phyloP scores from a whole-genome alignment of 2,888 invertebrate genomes.

The Andrena hattorfiana region DNA sequence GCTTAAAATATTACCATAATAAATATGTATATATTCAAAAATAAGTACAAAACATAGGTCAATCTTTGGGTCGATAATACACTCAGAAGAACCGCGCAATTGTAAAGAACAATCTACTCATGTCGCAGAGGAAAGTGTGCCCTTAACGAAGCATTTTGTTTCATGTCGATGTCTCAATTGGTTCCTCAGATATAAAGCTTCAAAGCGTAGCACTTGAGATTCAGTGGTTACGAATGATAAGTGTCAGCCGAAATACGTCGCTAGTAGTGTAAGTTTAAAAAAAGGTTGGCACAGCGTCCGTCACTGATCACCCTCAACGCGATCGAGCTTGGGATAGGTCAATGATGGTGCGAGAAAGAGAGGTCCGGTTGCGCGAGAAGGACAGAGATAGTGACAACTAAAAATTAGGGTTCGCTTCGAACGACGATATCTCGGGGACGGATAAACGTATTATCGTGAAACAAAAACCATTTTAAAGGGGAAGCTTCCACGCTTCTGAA shows the following conservation, averaged over 20 bases:
- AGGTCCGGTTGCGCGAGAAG: not conserved
- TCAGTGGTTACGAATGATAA: not conserved
- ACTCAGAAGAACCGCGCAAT: not conserved
- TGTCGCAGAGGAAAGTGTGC: too few relatives aligned
- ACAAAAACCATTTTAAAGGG: not conserved
- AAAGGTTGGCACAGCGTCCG: not conserved
- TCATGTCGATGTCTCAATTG: constrained; percentile 1
- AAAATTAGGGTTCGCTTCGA: constrained; percentile 2
- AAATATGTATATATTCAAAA: too few relatives aligned
- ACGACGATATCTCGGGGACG: constrained; percentile 16
- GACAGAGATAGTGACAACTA: not conserved
- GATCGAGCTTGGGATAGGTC: not conserved
- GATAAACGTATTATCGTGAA: not conserved
- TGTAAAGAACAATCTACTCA: not conserved
- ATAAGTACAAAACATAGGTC: not conserved
- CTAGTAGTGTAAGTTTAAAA: not conserved
- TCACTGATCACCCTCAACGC: not conserved
- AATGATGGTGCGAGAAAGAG: not conserved
- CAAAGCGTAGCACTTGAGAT: not conserved
- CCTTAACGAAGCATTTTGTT: constrained; percentile 12
- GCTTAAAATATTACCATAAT: too few relatives aligned
- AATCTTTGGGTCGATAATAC: not conserved
- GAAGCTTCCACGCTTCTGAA: not conserved
- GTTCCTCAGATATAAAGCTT: not conserved
- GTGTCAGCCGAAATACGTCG: not conserved